Evolutionary conservation across 92 coral and sea anemone species (phyloP).

Genomic region (Micromussa lordhowensis): DNA sequence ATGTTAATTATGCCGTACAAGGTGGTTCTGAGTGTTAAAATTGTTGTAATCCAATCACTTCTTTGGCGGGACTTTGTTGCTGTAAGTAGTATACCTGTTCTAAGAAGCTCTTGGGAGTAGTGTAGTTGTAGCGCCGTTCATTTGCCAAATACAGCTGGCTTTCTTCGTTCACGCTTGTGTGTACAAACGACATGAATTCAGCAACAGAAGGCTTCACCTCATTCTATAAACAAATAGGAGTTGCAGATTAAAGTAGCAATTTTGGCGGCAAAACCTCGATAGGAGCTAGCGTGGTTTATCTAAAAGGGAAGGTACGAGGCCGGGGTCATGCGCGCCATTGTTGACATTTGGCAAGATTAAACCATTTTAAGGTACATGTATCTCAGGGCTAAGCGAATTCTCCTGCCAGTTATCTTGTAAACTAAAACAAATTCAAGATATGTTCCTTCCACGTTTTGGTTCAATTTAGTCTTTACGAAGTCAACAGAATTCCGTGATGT

Average conservation of each 20-base stretch:
- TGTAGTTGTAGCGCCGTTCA: slow-evolving; percentile 99
- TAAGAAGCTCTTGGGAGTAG: slow-evolving; percentile 98
- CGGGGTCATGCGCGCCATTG: too few relatives aligned
- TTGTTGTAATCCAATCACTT: not conserved
- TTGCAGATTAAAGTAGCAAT: not conserved
- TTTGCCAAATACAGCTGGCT: slow-evolving; percentile 90
- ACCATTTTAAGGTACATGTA: too few relatives aligned
- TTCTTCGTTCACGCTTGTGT: slow-evolving; percentile 97
- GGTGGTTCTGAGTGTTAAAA: not conserved
- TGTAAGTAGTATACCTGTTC: slow-evolving; percentile 83
- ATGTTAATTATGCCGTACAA: not conserved
- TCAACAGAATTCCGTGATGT: too few relatives aligned
- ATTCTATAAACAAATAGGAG: slow-evolving; percentile 47
- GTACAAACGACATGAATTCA: slow-evolving; percentile 97
- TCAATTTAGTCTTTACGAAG: too few relatives aligned
- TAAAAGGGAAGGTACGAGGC: too few relatives aligned
- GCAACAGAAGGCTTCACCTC: slow-evolving; percentile 91
- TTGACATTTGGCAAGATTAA: too few relatives aligned
- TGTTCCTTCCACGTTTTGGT: too few relatives aligned
- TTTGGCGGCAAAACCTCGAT: not conserved
- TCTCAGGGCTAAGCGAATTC: too few relatives aligned
- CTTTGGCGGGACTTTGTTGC: not conserved
- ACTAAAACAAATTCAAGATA: too few relatives aligned
- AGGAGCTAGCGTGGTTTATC: not conserved
- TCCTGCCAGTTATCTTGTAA: too few relatives aligned